Conservation (phyloP, 2,888 invertebrate species). For the Limulus polyphemus region DNA sequence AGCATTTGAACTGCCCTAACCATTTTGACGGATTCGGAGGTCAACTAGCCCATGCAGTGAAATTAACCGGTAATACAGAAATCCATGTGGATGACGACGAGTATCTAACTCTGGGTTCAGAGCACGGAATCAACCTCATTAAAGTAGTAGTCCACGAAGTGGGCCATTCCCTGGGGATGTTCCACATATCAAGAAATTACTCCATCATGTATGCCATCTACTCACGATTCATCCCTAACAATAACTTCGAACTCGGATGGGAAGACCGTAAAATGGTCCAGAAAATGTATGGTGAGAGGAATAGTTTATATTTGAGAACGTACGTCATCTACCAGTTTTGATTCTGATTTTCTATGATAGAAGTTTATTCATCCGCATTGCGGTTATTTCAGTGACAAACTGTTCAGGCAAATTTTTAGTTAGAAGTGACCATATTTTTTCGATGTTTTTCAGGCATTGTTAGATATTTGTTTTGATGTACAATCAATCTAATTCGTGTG, state of each 20-base stretch:
- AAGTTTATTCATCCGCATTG: no score
- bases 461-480: no score
- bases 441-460: no score
- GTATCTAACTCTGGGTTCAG: conserved; percentile 30
- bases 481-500: no score
- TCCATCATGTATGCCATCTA: conserved; percentile 40
- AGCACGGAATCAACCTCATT: conserved; percentile 30
- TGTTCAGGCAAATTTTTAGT: no score
- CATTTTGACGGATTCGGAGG: conserved; percentile 39
- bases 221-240: conserved; percentile 29
- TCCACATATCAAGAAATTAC: conserved; percentile 34
- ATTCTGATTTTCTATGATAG: no score
- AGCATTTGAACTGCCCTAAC: conserved; percentile 36
- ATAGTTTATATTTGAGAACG: no score
- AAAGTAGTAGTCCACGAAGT: conserved; percentile 39
- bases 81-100: conserved; percentile 40
- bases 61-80: conserved; percentile 34
- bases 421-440: no score
- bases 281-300: conserved; percentile 33
- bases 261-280: conserved; percentile 36
- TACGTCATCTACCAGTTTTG: no score
- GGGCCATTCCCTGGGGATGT: conserved; percentile 37
- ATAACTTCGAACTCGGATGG: conserved; percentile 36
- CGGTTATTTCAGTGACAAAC: no score
- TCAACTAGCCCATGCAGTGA: conserved; percentile 35